These are phyloP conservation scores for Heliconius erato DNA, from an alignment of 2,888 invertebrate genomes.

Conservation along the genomic window DNA sequence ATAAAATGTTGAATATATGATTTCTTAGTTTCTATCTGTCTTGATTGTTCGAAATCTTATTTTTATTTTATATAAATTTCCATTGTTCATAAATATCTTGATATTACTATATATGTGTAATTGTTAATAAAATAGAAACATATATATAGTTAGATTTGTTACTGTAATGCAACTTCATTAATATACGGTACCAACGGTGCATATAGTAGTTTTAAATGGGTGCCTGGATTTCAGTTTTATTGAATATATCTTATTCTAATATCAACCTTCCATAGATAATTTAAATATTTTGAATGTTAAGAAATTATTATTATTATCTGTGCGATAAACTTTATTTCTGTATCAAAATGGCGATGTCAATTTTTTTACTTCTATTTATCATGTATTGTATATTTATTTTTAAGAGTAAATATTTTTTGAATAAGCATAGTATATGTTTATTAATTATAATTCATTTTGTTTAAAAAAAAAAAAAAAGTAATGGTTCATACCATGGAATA, in stretches of 20 bases:
- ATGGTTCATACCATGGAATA: neutral
- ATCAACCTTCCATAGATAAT: conserved; percentile 15
- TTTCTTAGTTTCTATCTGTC: neutral
- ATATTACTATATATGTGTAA: neutral
- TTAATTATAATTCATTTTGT: neutral
- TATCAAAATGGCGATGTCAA: conserved; percentile 2
- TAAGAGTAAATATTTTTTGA: conserved; percentile 8
- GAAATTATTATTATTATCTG: conserved; percentile 13
- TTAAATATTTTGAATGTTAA: conserved; percentile 21
- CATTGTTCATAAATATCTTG: conserved; percentile 3
- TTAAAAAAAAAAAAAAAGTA: neutral
- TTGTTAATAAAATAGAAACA: conserved; percentile 10
- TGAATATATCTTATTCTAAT: conserved; percentile 6
- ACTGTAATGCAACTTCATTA: conserved; percentile 16
- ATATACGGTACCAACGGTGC: conserved; percentile 14
- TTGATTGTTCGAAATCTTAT: neutral
- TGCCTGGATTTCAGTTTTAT: conserved; percentile 18
- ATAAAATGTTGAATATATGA: neutral
- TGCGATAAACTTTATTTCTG: neutral
- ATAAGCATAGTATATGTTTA: conserved; percentile 11
- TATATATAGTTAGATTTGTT: conserved; percentile 25
- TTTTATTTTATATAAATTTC: neutral
- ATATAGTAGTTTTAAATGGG: conserved; percentile 20
- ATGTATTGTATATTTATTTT: neutral
- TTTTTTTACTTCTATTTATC: neutral